These are phyloP conservation scores for Epistrophella euchroma DNA, from an alignment of 2,888 invertebrate species.

Conservation along the genomic window DNA sequence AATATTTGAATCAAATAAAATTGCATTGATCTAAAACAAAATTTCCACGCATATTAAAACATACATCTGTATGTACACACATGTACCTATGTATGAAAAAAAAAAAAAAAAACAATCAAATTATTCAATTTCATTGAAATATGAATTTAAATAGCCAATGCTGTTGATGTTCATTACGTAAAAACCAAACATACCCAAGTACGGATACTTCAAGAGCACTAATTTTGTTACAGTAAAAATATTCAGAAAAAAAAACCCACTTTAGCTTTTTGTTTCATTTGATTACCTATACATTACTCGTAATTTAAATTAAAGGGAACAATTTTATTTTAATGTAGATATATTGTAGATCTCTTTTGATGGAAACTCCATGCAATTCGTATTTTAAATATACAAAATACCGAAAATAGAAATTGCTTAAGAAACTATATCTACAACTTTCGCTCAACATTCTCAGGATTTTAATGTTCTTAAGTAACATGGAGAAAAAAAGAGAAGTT, in stretches of 20 bases:
- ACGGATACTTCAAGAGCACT: conserved; percentile 39
- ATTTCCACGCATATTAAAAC: not conserved
- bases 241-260: conserved; percentile 47
- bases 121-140: conserved; percentile 53
- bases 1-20: conserved; percentile 44
- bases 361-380: conserved; percentile 2
- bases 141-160: conserved; percentile 33
- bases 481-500: conserved; percentile 7
- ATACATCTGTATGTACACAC: not conserved
- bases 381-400: conserved; percentile 4
- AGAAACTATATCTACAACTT: conserved; percentile 34
- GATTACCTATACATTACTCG: not conserved
- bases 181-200: conserved; percentile 32
- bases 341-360: not conserved
- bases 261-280: conserved; percentile 5
- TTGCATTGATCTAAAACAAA: conserved; percentile 36
- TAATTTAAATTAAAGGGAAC: conserved; percentile 12
- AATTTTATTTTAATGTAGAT: not conserved
- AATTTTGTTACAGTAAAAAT: conserved; percentile 35
- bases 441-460: conserved; percentile 44
- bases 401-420: conserved; percentile 51
- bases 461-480: conserved; percentile 52
- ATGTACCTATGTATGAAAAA: not conserved
- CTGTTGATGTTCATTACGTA: conserved; percentile 4
- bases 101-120: conserved; percentile 33